Conservation (phyloP, 2,888 invertebrate genomes). For the Papilio elwesi region DNA sequence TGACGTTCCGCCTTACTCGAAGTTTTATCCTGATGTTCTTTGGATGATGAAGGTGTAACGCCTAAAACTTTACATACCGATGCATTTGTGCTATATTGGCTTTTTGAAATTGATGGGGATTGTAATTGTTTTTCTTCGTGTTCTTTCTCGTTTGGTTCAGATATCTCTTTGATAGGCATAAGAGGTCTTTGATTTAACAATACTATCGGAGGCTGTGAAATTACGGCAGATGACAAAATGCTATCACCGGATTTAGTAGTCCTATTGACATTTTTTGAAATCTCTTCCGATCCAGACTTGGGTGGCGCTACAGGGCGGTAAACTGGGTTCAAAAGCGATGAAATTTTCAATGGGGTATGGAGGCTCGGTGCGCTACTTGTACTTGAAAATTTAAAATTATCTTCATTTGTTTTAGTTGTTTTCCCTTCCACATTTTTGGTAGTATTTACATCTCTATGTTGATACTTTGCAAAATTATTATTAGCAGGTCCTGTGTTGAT, state of each 20-base stretch:
- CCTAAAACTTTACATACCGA: slow-evolving; percentile 40
- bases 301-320: slow-evolving; percentile 51
- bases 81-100: slow-evolving; percentile 34
- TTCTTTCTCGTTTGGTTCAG: slow-evolving; percentile 23
- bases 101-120: slow-evolving; percentile 11
- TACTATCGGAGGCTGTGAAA: slow-evolving; percentile 10
- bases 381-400: slow-evolving; percentile 9
- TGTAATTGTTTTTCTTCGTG: slow-evolving; percentile 1
- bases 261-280: slow-evolving; percentile 5
- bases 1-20: slow-evolving; percentile 59
- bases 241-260: slow-evolving; percentile 11
- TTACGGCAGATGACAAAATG: slow-evolving; percentile 2
- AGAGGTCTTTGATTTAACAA: slow-evolving; percentile 22
- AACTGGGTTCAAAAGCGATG: slow-evolving; percentile 60
- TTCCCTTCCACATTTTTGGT: background rate
- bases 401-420: background rate
- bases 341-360: slow-evolving; percentile 70
- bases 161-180: slow-evolving; percentile 31
- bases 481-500: background rate
- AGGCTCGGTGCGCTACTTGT: slow-evolving; percentile 37
- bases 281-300: background rate
- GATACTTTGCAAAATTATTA: background rate
- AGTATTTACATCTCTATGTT: background rate
- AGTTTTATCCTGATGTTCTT: slow-evolving; percentile 53
- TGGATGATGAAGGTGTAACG: slow-evolving; percentile 47